phyloP scores from a whole-genome alignment of 2,888 invertebrate species.

The Lasioglossum morio region DNA sequence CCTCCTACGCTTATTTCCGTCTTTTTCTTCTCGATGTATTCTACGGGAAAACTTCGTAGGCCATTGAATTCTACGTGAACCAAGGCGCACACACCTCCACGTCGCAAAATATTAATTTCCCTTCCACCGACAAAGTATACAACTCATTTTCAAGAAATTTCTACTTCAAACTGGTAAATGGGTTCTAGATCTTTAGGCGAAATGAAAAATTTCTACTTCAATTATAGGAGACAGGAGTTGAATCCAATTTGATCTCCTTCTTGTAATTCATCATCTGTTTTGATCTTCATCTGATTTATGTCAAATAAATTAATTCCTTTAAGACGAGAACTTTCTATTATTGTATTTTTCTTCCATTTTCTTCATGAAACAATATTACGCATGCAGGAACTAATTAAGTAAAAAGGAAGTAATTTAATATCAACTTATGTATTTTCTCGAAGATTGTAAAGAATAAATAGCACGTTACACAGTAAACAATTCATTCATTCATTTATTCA shows the following conservation, averaged over 20 bases:
- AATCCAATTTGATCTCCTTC: neutral
- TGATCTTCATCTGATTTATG: neutral
- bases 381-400: neutral
- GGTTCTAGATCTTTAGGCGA: neutral
- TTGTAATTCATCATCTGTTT: neutral
- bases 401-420: no score
- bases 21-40: slow-evolving; percentile 19
- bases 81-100: neutral
- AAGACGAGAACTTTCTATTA: no score
- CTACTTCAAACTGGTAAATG: neutral
- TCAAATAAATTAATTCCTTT: neutral
- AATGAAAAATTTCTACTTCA: neutral
- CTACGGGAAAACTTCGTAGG: slow-evolving; percentile 64
- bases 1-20: slow-evolving; percentile 10
- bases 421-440: neutral
- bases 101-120: neutral
- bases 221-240: no score
- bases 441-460: neutral
- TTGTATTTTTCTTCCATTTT: neutral
- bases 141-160: neutral
- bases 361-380: neutral
- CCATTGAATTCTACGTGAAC: slow-evolving; percentile 63
- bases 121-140: no score
- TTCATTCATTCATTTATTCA: neutral
- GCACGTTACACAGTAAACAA: neutral